Conservation (phyloP, 2,113 vertebrate species). For the Heterochromis multidens region DNA sequence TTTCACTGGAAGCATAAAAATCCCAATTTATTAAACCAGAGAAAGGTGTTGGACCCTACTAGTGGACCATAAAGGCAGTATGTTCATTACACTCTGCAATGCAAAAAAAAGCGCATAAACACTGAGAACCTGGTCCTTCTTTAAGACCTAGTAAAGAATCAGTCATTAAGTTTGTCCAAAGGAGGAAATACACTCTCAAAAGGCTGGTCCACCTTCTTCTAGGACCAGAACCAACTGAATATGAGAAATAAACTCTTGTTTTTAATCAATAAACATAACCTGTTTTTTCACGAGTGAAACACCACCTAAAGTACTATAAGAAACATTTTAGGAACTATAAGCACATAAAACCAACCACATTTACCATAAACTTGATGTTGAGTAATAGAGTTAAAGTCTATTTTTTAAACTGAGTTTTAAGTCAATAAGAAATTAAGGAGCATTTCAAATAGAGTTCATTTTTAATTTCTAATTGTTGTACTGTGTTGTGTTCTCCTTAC, state of each 20-base stretch:
- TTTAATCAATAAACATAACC: not conserved
- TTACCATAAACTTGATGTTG: not conserved
- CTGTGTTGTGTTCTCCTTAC: not conserved
- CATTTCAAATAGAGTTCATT: not conserved
- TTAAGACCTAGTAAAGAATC: not conserved
- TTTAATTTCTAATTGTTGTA: not conserved
- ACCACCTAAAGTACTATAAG: not conserved
- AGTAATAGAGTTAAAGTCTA: not conserved
- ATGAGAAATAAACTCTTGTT: not conserved
- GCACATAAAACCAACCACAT: not conserved
- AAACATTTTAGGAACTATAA: slow-evolving; percentile 7
- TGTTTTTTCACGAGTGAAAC: not conserved
- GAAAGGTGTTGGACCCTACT: not conserved
- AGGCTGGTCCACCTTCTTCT: not conserved
- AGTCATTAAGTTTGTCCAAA: not conserved
- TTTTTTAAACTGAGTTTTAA: not conserved
- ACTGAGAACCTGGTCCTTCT: not conserved
- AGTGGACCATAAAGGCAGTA: not conserved
- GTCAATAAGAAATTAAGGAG: not conserved
- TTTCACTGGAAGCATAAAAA: not conserved
- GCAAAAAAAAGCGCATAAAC: not conserved
- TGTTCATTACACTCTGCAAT: not conserved
- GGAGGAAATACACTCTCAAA: not conserved
- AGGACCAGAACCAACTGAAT: not conserved
- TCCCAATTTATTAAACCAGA: not conserved